phyloP scores from a whole-genome alignment of 2,888 invertebrate species.

The Phaedon cochleariae region DNA sequence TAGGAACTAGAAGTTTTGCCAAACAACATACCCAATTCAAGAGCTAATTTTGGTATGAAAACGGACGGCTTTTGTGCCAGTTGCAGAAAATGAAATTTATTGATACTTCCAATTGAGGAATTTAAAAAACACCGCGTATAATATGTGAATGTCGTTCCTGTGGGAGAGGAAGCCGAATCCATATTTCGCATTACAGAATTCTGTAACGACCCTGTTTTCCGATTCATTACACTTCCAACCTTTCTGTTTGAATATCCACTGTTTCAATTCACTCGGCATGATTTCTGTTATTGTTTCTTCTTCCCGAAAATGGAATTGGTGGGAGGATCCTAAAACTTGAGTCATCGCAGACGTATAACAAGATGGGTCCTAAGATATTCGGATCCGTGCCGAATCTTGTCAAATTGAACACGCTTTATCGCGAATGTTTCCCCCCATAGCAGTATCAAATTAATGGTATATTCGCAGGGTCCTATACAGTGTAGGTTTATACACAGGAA shows the following conservation, averaged over 20 bases:
- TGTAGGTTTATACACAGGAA: too few relatives aligned
- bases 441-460: too few relatives aligned
- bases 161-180: not conserved
- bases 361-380: conserved; percentile 3
- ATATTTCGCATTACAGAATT: not conserved
- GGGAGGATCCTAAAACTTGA: conserved; percentile 13
- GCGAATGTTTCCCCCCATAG: not conserved
- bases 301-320: conserved; percentile 19
- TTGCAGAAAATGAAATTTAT: too few relatives aligned
- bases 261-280: conserved; percentile 14
- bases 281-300: conserved; percentile 16
- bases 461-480: too few relatives aligned
- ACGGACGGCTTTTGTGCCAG: too few relatives aligned
- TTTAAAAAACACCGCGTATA: too few relatives aligned
- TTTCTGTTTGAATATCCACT: conserved; percentile 10
- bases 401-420: not conserved
- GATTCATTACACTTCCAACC: not conserved
- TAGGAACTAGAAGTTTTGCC: too few relatives aligned
- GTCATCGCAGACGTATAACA: conserved; percentile 13
- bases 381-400: not conserved
- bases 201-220: not conserved
- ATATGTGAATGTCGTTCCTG: too few relatives aligned
- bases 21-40: too few relatives aligned
- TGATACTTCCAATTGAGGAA: too few relatives aligned
- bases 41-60: too few relatives aligned